Percentiles rank a stretch among this genome's conserved stretches.
Conservation (phyloP, 2,113 vertebrate species). For the Proteles cristata region DNA sequence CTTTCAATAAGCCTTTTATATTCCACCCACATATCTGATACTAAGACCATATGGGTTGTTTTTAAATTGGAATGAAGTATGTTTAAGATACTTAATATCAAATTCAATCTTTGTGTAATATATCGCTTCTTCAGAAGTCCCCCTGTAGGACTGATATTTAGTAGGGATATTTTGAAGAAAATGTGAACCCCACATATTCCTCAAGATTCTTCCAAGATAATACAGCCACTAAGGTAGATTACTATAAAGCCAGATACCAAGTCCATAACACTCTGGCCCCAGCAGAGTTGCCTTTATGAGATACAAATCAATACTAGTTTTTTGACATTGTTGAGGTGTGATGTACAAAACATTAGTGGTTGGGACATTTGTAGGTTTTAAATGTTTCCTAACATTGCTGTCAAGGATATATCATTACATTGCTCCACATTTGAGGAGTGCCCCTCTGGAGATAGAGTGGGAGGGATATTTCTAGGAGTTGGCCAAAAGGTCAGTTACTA, state of each 20-base stretch:
- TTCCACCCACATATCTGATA: neutral
- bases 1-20: neutral
- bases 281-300: neutral
- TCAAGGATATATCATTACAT: neutral
- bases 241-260: neutral
- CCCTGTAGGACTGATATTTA: neutral
- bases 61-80: neutral
- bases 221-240: neutral
- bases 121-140: neutral
- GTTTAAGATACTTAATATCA: neutral
- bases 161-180: neutral
- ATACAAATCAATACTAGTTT: neutral
- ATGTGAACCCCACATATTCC: neutral
- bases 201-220: neutral
- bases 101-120: neutral
- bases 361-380: neutral
- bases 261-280: accelerated
- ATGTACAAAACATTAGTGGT: neutral
- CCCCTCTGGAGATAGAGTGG: neutral
- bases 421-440: neutral
- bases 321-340: neutral
- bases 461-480: slow-evolving; percentile 28
- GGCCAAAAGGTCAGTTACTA: slow-evolving; percentile 22
- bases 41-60: neutral
- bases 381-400: neutral